Evolutionary conservation across 2,888 invertebrate species (phyloP).

Genomic region (Mystacides longicornis): DNA sequence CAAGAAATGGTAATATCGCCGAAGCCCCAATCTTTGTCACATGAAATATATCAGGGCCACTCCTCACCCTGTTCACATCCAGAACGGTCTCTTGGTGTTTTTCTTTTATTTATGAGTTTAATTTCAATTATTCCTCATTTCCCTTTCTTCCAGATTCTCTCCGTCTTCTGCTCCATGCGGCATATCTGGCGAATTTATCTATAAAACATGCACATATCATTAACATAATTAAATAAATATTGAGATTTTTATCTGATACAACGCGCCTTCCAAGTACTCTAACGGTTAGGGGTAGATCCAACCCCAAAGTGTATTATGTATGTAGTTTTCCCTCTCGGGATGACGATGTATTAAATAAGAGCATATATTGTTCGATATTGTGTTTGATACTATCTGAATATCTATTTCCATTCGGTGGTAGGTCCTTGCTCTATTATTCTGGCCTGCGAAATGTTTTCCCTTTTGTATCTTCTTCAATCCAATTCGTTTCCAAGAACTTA

Average conservation of each 20-base stretch:
- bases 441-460: no score
- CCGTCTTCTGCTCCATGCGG: neutral
- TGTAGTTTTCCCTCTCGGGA: neutral
- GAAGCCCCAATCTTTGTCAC: neutral
- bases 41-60: neutral
- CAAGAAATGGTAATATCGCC: no score
- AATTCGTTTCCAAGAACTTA: no score
- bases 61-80: neutral
- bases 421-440: no score
- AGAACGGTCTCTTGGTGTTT: neutral
- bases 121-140: neutral
- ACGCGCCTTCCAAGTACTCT: neutral
- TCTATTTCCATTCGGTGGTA: no score
- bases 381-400: neutral
- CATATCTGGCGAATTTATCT: neutral
- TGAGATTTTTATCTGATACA: neutral
- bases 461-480: no score
- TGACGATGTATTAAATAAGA: neutral
- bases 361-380: neutral
- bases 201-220: conserved; percentile 1
- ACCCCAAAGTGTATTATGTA: neutral
- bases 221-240: conserved; percentile 1
- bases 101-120: neutral
- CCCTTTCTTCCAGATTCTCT: neutral
- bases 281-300: neutral